A percentile compares a stretch with the other conserved stretches of the same genome.
Evolutionary conservation across 2,797 vertebrate genomes (phyloP).

Genomic region (Salarias fasciatus): DNA sequence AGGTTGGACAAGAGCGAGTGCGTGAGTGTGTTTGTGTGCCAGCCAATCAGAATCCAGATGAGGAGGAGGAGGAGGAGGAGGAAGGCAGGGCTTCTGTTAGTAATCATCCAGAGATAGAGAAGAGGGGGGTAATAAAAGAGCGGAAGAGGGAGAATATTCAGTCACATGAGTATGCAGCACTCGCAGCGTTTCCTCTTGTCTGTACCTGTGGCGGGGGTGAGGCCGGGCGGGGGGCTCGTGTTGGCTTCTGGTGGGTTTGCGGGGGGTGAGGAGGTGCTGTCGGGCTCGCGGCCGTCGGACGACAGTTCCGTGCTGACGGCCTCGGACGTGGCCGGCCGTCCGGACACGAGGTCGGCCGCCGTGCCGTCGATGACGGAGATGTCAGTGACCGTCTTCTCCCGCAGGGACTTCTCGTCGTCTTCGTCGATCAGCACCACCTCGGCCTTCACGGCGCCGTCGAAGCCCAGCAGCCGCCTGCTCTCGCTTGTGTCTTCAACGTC

Average conservation of each 20-base stretch:
- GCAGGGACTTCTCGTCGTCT: slow-evolving; percentile 94
- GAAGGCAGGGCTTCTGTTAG: slow-evolving; percentile 87
- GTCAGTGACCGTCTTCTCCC: slow-evolving; percentile 98
- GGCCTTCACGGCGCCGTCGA: slow-evolving; percentile 94
- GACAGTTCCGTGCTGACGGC: slow-evolving; percentile 94
- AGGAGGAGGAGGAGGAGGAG: slow-evolving; percentile 77
- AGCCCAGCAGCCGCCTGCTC: slow-evolving; percentile 93
- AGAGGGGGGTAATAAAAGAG: slow-evolving; percentile 74
- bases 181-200: slow-evolving; percentile 97
- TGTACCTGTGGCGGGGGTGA: slow-evolving; percentile 84
- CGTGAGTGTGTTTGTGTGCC: slow-evolving; percentile 68
- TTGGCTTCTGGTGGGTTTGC: slow-evolving; percentile 52
- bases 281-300: slow-evolving; percentile 91
- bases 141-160: slow-evolving; percentile 79
- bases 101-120: slow-evolving; percentile 85
- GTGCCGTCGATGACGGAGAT: slow-evolving; percentile 93
- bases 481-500: slow-evolving; percentile 92
- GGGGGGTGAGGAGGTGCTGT: slow-evolving; percentile 82
- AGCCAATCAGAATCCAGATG: slow-evolving; percentile 85
- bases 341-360: slow-evolving; percentile 94
- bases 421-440: slow-evolving; percentile 96
- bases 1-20: slow-evolving; percentile 65
- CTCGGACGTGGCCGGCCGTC: slow-evolving; percentile 86
- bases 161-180: slow-evolving; percentile 99
- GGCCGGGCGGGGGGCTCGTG: slow-evolving; percentile 80